Evolutionary conservation across 1,140 invertebrate species (phyloP), one percentile per base, ranked within the genome.

Genomic region (Brachionus angularis): DNA sequence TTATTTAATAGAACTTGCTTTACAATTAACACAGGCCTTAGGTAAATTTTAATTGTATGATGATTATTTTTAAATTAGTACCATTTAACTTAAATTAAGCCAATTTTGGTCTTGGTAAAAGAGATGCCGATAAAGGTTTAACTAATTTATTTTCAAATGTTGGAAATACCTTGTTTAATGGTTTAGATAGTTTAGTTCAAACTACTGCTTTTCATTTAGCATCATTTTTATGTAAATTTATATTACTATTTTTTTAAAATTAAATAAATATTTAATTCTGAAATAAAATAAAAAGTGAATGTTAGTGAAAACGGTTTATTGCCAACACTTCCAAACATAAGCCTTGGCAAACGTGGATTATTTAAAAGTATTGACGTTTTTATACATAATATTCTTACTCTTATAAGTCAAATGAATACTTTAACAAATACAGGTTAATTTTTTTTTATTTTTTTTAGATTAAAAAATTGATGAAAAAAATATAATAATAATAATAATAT

Each of bases 141-240:
- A 23, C 16, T 0, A 34, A 58, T 39, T 58, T 33, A 21, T 58
- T 67, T 50, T 67, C 62, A n/a, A 44, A 67, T 23, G 18, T 67
- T 50, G 21, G 25, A 46, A 7, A 27, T 16, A 67, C n/a, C 23
- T 18, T 67, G 10, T 23, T 14, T 0, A 31, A 14, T 4, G 10
- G 39, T 50, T 47, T 67, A 18, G 62, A 67, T 47, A 33, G 27
- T 16, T 39, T 42, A 47, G 62, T 67, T 25, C 62, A 67, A 50
- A 29, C 33, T 39, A 34, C 53, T 10, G 33, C 53, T 18, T 42
- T 39, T 10, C 53, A 58, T 39, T 39, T 58, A 0, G 53, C 53
- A 14, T 23, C 39, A 12, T 58, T 31, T 31, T 21, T 58, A 21
- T 58, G 53, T 58, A 58, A 58, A 34, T 27, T 39, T 39, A 4